phyloP scores from a whole-genome alignment of 2,888 invertebrate species.

The Dryomyza anilis region DNA sequence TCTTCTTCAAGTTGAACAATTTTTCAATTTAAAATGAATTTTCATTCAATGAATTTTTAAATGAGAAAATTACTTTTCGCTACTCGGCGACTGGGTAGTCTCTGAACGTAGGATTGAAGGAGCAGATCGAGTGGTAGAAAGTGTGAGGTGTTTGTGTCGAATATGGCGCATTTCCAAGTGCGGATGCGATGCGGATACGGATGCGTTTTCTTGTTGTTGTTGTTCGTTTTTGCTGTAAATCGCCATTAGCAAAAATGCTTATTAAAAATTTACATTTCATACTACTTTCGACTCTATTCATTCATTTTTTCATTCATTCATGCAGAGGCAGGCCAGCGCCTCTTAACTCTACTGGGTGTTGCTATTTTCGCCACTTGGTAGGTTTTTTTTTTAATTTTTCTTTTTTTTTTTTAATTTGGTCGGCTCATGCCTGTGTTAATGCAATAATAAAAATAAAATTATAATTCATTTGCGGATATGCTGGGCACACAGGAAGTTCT shows the following conservation, averaged over 20 bases:
- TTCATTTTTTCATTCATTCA: not conserved
- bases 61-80: slow-evolving; percentile 51
- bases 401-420: not conserved
- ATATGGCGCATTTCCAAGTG: too few relatives aligned
- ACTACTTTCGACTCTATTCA: not conserved
- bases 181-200: slow-evolving; percentile 11
- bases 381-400: not conserved
- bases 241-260: slow-evolving; percentile 60
- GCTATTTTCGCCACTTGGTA: slow-evolving; percentile 30
- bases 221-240: slow-evolving; percentile 46
- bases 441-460: slow-evolving; percentile 58
- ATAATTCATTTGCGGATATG: slow-evolving; percentile 57
- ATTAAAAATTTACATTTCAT: slow-evolving; percentile 59
- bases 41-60: slow-evolving; percentile 46
- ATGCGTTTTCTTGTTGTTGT: slow-evolving; percentile 24
- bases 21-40: slow-evolving; percentile 50
- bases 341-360: slow-evolving; percentile 18
- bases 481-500: slow-evolving; percentile 36
- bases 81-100: too few relatives aligned
- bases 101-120: too few relatives aligned
- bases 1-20: slow-evolving; percentile 46
- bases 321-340: too few relatives aligned
- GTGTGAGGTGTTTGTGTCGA: too few relatives aligned
- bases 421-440: slow-evolving; percentile 56
- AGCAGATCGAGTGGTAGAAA: too few relatives aligned